Conservation (phyloP, 2,113 vertebrate species). For the Anthoscopus minutus region DNA sequence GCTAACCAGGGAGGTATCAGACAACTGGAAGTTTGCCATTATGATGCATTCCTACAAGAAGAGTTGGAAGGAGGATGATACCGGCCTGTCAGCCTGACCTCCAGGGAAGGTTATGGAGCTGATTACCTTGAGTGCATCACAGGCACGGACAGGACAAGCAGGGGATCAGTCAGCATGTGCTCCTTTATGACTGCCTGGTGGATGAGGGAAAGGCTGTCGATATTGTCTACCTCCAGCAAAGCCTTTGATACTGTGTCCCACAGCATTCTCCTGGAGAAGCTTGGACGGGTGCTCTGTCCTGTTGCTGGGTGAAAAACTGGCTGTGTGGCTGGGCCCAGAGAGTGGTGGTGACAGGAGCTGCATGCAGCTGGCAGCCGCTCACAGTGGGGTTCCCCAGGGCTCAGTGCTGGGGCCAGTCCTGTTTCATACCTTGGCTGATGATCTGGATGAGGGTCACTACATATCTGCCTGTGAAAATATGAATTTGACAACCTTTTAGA, state of each 20-base stretch:
- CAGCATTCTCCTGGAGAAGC: background rate
- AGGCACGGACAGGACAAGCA: background rate
- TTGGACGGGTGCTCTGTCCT: background rate
- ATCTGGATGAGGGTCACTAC: background rate
- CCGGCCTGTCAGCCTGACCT: background rate
- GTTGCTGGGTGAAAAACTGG: rapidly evolving
- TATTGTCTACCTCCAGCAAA: background rate
- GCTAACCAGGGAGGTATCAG: background rate
- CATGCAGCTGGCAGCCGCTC: background rate
- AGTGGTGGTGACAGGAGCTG: background rate
- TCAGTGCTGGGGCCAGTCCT: background rate
- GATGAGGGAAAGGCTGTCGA: background rate
- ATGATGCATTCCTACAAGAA: background rate
- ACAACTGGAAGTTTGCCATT: background rate
- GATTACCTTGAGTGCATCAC: background rate
- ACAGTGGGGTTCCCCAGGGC: background rate
- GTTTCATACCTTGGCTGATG: background rate
- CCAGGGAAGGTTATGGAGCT: background rate
- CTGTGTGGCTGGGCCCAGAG: background rate
- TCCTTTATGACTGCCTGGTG: background rate
- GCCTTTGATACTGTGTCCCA: background rate
- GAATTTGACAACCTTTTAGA: background rate
- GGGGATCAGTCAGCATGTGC: background rate
- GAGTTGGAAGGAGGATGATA: background rate
- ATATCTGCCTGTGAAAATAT: background rate